These are phyloP conservation scores for Synergus itoensis DNA, from an alignment of 2,888 invertebrate species.

Conservation along the genomic window DNA sequence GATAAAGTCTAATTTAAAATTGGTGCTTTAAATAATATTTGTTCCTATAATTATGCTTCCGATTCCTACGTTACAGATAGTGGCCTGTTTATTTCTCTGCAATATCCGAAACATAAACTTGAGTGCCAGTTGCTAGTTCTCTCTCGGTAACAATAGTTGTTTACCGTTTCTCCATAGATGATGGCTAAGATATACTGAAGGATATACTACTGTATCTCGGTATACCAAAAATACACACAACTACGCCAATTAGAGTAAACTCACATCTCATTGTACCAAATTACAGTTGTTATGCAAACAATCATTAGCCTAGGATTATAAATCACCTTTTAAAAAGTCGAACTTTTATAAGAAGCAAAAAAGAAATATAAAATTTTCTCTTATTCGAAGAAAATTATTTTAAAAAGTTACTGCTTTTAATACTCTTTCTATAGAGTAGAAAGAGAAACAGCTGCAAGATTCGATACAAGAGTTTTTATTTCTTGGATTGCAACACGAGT, in stretches of 20 bases:
- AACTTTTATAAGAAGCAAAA: no score
- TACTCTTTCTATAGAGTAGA: background rate
- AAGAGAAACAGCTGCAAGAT: background rate
- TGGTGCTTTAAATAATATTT: no score
- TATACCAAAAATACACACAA: background rate
- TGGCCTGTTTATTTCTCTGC: background rate
- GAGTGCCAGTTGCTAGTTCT: background rate
- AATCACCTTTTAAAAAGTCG: no score
- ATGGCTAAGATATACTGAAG: background rate
- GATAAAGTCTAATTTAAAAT: no score
- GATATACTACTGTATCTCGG: no score
- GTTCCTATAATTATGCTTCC: no score
- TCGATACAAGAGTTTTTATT: background rate
- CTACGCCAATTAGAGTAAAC: background rate
- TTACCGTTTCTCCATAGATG: background rate
- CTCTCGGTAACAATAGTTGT: background rate
- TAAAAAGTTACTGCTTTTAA: background rate
- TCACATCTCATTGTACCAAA: background rate
- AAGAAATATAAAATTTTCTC: background rate
- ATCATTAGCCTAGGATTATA: no score
- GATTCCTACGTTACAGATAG: background rate
- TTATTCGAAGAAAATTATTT: background rate
- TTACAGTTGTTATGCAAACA: no score
- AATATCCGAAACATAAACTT: background rate
- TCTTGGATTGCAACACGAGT: background rate